Evolutionary conservation across 2,113 vertebrate genomes (phyloP), one percentile per base, ranked within the genome.

Genomic region (Beaufortia kweichowensis): DNA sequence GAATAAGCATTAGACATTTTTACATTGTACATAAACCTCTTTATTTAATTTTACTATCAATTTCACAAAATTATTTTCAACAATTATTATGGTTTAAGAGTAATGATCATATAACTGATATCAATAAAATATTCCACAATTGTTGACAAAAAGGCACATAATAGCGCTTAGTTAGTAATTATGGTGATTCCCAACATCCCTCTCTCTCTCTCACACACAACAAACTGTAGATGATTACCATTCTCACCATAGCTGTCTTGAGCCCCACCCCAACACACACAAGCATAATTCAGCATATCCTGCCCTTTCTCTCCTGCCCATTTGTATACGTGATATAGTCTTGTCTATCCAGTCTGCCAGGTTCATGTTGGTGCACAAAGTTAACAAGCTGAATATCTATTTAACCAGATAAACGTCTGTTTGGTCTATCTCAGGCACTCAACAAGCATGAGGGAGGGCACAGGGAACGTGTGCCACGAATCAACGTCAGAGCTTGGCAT

Each of bases 381-480:
- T 19, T 70, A 41, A 59, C 69, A 43, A 53, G 33, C 50, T 11
- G 55, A 59, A 28, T 69, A 66, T 76, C 24, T 24, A 14, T 29
- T 35, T 5, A 26, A 46, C 33, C 33, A 55, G n/a, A 24, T 23
- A 28, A 23, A 60, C 21, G 43, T 33, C 23, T 46, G 5, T 43
- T 53, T 31, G n/a, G 12, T 71, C 23, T 53, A 78, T 24, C 74
- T 76, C 46, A 62, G 17, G n/a, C 23, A 41, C 78, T 83, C 69
- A 61, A 60, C 33, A 67, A 72, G 53, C 53, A 39, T 35, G 80
- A 59, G 57, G 76, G 35, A 68, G 60, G 71, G 46, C 48, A 35
- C 7, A 43, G 56, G 46, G 71, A 78, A 81, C 83, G 73, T 82
- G 66, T 80, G 82, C 85, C 71, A 84, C 78, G 81, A 67, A 77